Conservation (phyloP, 2,888 invertebrate species). For the Lycocerus yunnanus region DNA sequence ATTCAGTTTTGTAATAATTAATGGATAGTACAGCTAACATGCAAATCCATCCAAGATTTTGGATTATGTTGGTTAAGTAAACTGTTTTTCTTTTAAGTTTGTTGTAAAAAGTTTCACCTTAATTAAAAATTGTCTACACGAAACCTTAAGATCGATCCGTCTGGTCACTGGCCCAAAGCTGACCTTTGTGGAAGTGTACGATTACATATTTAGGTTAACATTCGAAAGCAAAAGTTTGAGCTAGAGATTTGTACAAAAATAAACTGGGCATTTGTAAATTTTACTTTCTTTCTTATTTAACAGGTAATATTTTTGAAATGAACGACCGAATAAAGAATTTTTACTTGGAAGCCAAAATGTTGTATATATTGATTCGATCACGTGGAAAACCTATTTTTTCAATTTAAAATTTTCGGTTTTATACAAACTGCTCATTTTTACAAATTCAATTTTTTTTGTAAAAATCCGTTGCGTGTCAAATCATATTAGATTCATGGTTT, state of each 20-base stretch:
- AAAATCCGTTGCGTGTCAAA: background rate
- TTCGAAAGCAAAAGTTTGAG: conserved; percentile 48
- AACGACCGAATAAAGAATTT: background rate
- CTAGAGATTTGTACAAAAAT: conserved; percentile 39
- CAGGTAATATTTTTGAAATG: background rate
- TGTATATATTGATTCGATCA: background rate
- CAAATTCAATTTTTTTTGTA: background rate
- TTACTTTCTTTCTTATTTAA: conserved; percentile 35
- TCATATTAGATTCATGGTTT: background rate
- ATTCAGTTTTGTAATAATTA: background rate
- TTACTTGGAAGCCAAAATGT: background rate
- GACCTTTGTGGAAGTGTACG: conserved; percentile 36
- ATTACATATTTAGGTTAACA: conserved; percentile 47
- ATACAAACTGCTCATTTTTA: background rate
- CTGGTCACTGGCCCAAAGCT: conserved; percentile 42
- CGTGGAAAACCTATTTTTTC: background rate
- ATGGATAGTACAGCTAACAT: background rate
- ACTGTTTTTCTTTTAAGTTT: background rate
- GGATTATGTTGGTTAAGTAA: background rate
- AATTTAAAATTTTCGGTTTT: no score
- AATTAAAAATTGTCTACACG: conserved; percentile 29
- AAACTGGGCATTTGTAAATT: conserved; percentile 43
- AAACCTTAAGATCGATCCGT: conserved; percentile 34
- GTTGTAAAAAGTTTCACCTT: background rate
- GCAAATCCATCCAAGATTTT: background rate